These are phyloP conservation scores for Sebastes aleutianus DNA, from an alignment of 2,797 vertebrate genomes.

Conservation along the genomic window DNA sequence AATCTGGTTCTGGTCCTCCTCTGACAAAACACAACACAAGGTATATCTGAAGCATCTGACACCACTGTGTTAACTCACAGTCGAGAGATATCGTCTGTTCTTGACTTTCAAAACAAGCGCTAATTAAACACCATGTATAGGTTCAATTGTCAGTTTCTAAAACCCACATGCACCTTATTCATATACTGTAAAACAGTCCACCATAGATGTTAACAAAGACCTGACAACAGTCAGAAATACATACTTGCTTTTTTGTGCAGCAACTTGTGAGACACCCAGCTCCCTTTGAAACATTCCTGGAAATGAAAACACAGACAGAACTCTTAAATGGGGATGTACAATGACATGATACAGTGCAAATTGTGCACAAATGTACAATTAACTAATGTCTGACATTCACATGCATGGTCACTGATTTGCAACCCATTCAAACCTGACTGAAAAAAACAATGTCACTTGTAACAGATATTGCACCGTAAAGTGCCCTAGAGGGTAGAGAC, in stretches of 20 bases:
- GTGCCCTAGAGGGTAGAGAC: background rate
- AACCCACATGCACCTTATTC: background rate
- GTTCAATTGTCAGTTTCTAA: background rate
- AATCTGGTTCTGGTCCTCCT: slow-evolving; percentile 92
- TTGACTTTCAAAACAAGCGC: background rate
- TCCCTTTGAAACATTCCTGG: slow-evolving; percentile 99
- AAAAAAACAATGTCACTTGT: background rate
- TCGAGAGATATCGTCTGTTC: background rate
- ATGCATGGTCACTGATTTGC: background rate
- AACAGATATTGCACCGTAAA: background rate
- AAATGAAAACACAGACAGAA: slow-evolving; percentile 28
- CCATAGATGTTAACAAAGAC: background rate
- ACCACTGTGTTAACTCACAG: background rate
- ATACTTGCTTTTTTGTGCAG: slow-evolving; percentile 99
- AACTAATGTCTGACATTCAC: background rate
- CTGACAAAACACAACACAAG: slow-evolving; percentile 64
- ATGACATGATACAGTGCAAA: background rate
- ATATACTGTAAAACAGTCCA: background rate
- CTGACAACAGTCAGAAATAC: slow-evolving; percentile 57
- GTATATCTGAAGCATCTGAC: slow-evolving; percentile 18
- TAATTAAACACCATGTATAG: background rate
- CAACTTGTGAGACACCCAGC: slow-evolving; percentile 96
- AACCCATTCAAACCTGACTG: background rate
- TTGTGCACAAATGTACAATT: background rate
- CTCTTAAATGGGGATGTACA: background rate